Evolutionary conservation across 2,113 vertebrate species (phyloP), one percentile per base, ranked within the genome.

Genomic region (Chloebia gouldiae): DNA sequence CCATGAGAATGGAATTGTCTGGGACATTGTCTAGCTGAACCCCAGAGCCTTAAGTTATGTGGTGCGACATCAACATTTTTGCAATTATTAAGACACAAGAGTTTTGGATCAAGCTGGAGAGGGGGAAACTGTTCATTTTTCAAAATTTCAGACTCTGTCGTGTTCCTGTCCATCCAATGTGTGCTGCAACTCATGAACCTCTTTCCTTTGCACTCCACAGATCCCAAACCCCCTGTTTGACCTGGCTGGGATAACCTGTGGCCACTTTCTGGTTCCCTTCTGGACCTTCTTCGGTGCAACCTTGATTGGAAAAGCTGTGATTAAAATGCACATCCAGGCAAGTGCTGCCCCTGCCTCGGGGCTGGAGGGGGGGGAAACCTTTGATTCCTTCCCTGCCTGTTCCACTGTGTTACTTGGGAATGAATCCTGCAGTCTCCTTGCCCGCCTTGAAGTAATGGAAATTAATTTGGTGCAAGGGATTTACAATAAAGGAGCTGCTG

Each of bases 281-380:
- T 99, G 99, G 98, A 99, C 99, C 42, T 99, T 99, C 98, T 99
- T 99, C 95, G 99, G 99, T 86, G 99, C 99, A n/a, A 99, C 99
- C 51, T 93, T 99, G 40, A 98, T 98, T 90, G 99, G 99, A 92
- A 99, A 99, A 98, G 99, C 99, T 51, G 98, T 99, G 85, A 98
- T 99, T 95, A 99, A 99, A 98, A 99, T 99, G 99, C 99, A 99
- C 83, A 98, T 99, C 97, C 99, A 99, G 98, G 99, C 98, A 98
- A 98, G 98, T 96, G 83, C n/a, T 61, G 17, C 65, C 40, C 60
- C 50, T 61, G n/a, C 49, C 87, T 44, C 6, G 14, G 82, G 81
- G 35, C 49, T 64, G 40, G 4, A 35, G 47, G 12, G n/a, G 37
- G 37, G 1, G 23, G 50, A 50, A 73, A 15, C 13, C 28, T 69